phyloP scores from a whole-genome alignment of 2,888 invertebrate genomes.

The Netelia virgata region DNA sequence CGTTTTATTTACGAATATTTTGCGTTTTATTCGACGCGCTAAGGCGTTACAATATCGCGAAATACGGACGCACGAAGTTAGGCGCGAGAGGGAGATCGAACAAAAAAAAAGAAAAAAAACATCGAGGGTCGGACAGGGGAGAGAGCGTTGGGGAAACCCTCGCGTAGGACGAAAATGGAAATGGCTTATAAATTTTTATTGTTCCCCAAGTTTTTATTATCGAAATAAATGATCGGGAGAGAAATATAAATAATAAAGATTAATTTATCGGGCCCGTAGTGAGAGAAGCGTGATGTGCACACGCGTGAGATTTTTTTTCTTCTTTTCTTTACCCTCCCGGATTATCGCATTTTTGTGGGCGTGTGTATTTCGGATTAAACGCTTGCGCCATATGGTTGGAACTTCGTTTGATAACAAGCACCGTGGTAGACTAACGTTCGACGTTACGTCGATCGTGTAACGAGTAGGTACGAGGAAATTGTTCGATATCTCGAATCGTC shows the following conservation, averaged over 20 bases:
- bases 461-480: background rate
- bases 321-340: background rate
- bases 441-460: background rate
- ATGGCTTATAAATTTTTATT: too few relatives aligned
- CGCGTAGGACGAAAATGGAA: too few relatives aligned
- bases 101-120: too few relatives aligned
- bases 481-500: background rate
- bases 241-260: background rate
- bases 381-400: background rate
- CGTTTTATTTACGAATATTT: too few relatives aligned
- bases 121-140: too few relatives aligned
- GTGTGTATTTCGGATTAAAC: background rate
- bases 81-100: too few relatives aligned
- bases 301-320: background rate
- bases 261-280: background rate
- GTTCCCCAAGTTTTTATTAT: too few relatives aligned
- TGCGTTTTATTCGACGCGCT: too few relatives aligned
- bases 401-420: background rate
- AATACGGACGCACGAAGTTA: too few relatives aligned
- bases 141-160: too few relatives aligned
- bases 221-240: background rate
- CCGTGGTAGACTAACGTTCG: background rate
- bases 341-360: background rate
- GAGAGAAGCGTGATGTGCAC: background rate
- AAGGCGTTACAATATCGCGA: too few relatives aligned